phyloP scores from a whole-genome alignment of 1,140 invertebrate genomes.

The Drosophila rufa region DNA sequence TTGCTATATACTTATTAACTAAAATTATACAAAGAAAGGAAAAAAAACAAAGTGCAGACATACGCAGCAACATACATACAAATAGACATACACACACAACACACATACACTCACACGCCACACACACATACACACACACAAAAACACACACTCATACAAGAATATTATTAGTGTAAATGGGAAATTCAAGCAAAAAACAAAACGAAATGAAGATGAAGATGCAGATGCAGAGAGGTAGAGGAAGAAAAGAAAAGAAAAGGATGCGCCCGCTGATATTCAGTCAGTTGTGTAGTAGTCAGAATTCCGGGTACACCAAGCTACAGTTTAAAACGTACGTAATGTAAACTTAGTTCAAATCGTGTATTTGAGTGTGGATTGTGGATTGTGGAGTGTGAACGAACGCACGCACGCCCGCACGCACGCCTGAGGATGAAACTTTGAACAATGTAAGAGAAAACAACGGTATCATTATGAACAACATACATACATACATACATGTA shows the following conservation, averaged over 20 bases:
- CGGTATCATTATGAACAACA: conserved; percentile 46
- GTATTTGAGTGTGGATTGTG: conserved; percentile 40
- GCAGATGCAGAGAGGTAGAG: too few relatives aligned
- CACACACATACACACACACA: conserved; percentile 44
- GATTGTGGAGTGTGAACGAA: conserved; percentile 12
- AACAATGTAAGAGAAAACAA: conserved; percentile 44
- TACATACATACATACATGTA: not conserved
- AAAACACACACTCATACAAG: conserved; percentile 59
- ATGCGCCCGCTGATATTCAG: conserved; percentile 61
- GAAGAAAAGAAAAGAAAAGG: conserved; percentile 40
- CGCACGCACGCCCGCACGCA: conserved; percentile 10
- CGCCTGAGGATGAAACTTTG: conserved; percentile 39
- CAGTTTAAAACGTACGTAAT: conserved; percentile 73
- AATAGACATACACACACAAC: conserved; percentile 21
- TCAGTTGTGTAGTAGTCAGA: conserved; percentile 69
- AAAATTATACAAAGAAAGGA: conserved; percentile 78
- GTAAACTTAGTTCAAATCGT: conserved; percentile 68
- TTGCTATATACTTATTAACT: conserved; percentile 83
- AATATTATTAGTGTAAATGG: conserved; percentile 81
- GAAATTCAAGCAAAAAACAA: conserved; percentile 61
- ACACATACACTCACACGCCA: conserved; percentile 55
- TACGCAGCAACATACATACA: conserved; percentile 45
- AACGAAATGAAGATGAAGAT: conserved; percentile 21
- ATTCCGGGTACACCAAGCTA: conserved; percentile 60
- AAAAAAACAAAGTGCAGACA: conserved; percentile 53